These are phyloP conservation scores for Xiphorhynchus elegans DNA, from an alignment of 2,113 vertebrate genomes.

Conservation along the genomic window DNA sequence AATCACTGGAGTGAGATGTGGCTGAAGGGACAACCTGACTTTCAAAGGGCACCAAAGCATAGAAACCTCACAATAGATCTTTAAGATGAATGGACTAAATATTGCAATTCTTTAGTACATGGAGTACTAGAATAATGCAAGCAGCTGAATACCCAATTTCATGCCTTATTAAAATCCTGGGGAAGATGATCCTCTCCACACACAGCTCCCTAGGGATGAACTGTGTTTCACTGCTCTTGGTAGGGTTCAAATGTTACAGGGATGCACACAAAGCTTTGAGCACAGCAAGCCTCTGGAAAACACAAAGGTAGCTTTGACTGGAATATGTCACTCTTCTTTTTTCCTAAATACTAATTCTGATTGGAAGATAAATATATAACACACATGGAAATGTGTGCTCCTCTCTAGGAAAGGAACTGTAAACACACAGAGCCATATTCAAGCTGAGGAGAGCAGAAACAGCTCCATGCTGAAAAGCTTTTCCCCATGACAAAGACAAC, in stretches of 20 bases:
- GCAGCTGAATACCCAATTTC: neutral
- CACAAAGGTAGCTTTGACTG: neutral
- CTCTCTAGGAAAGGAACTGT: neutral
- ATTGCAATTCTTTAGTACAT: neutral
- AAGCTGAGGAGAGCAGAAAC: neutral
- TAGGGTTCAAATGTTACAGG: neutral
- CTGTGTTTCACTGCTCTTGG: neutral
- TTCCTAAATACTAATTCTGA: neutral
- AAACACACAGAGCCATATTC: neutral
- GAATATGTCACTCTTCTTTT: neutral
- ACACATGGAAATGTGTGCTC: rapidly evolving
- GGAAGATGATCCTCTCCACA: neutral
- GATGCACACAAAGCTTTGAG: neutral
- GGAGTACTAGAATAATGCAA: neutral
- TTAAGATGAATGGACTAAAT: neutral
- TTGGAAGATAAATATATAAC: neutral
- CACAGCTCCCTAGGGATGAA: neutral
- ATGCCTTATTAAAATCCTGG: neutral
- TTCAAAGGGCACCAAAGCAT: neutral
- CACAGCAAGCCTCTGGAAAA: neutral
- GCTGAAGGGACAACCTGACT: neutral
- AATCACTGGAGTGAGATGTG: neutral
- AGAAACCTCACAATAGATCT: neutral
- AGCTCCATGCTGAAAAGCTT: neutral
- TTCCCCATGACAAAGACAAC: neutral